Base-by-base conservation (phyloP, 2,888 invertebrate genomes). In the Eupithecia centaureata region DNA sequence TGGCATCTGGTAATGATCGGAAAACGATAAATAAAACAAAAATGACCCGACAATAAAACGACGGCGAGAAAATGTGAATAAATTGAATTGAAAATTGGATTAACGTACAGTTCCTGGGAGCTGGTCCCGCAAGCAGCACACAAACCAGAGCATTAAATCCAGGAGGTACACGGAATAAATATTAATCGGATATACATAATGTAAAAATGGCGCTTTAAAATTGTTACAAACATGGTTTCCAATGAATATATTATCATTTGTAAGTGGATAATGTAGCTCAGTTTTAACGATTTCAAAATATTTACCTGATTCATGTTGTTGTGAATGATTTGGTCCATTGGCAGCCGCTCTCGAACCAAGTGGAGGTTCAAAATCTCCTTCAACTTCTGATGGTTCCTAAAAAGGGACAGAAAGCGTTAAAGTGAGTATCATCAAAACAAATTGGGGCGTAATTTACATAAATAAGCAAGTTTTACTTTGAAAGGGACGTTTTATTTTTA, bases 331-430 rank as follows among this genome's bases (percentile, higher is more conserved):
- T 95, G 95, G 66, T 97, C 96, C 77, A 96, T 93, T 15, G 96
- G 96, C 58, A 98, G 90, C 68, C 95, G 94, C 78, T 97, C 96
- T 71, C 95, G 95, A 22, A 98, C 96, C 74, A 97, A 93, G 88
- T 98, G 98, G 82, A 98, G 95, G 78, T 96, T 96, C 62, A 98
- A 89, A 77, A 98, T 96, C 72, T 97, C 96, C 73, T 94, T 94
- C 81, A 97, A 94, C 76, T 95, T 95, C 69, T 95, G 94, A 76
- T 95, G 95, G 84, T 97, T 95, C 73, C 95, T 95, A 63, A 63
- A 66, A 61, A 47, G 47, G 22, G 18, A 22, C 18, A 5, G 5
- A 56, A 12, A 32, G 22, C 57, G 32, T 32, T 57, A 57, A 30
- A 30, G 27, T 56, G 18, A 12, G 57, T 32, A 22, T 63, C 8